Evolutionary conservation across 1,140 invertebrate species (phyloP).

Genomic region (Gonioctena quinquepunctata): DNA sequence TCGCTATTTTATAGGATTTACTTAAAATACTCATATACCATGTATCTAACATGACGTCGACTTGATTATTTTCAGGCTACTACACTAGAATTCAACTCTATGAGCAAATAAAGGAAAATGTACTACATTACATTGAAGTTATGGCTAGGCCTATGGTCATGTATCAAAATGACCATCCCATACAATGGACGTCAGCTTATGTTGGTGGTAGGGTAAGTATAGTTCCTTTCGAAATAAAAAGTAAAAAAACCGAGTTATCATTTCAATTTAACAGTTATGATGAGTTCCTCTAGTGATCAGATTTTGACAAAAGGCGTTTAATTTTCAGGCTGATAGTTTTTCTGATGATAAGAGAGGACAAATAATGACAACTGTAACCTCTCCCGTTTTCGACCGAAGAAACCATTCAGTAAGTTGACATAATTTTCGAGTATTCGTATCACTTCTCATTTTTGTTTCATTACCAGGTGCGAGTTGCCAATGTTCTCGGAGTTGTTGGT

Average conservation of each 20-base stretch:
- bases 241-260: too few species aligned
- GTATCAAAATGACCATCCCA: slow-evolving; percentile 85
- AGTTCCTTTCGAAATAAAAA: not conserved
- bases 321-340: slow-evolving; percentile 67
- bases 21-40: too few species aligned
- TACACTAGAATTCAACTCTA: slow-evolving; percentile 52
- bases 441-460: slow-evolving; percentile 56
- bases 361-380: slow-evolving; percentile 87
- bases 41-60: too few species aligned
- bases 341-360: slow-evolving; percentile 73
- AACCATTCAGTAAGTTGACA: slow-evolving; percentile 79
- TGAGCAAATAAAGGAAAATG: slow-evolving; percentile 67
- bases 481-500: slow-evolving; percentile 90
- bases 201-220: slow-evolving; percentile 79
- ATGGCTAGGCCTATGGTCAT: slow-evolving; percentile 89
- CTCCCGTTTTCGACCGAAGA: slow-evolving; percentile 89
- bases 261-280: too few species aligned
- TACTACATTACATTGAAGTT: slow-evolving; percentile 89
- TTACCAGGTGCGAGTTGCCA: slow-evolving; percentile 76
- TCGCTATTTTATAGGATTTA: too few species aligned
- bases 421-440: not conserved
- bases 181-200: slow-evolving; percentile 90
- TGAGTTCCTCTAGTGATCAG: too few species aligned
- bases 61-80: slow-evolving; percentile 47
- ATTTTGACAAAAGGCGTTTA: too few species aligned